Evolutionary conservation across 2,797 vertebrate species (phyloP), one percentile per base, ranked within the genome.

Genomic region (Clamator glandarius): DNA sequence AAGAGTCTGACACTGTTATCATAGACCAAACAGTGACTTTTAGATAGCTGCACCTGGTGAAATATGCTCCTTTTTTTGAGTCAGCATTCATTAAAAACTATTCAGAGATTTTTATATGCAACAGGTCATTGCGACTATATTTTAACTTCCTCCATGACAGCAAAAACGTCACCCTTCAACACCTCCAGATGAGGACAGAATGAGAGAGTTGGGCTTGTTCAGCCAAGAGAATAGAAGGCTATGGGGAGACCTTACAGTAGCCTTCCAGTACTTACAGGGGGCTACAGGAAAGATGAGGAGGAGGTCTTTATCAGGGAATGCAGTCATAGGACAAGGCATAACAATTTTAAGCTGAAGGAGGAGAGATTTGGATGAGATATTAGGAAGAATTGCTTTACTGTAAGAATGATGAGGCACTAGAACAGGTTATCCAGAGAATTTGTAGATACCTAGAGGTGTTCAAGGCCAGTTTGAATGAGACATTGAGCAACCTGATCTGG

Each of bases 241-340:
- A 25, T 0, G 0, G 15, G 8, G 26, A n/a, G 21, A 66, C 1
- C 25, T 41, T 16, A 24, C 2, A 25, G 12, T 4, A 6, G 11
- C 11, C 29, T 61, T 59, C 25, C 33, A 50, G 20, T 29, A 29
- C 8, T 3, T 29, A n/a, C 33, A 50, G 10, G 7, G 6, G 0
- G 4, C 39, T 46, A n/a, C 57, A 46, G 11, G 25, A 33, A 48
- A 50, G 42, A 5, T 24, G n/a, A 15, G 4, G 8, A 39, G 9
- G 12, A 14, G 36, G 8, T 14, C 2, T 52, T 28, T 8, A 28
- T 14, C 24, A 21, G 41, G 4, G 48, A 21, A 3, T 20, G 33
- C 25, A n/a, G 9, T 10, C 11, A 21, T 24, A 50, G 35, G 26
- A 44, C 0, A 1, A 63, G 12, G 12, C 6, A 0, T 18, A 42